A percentile compares a stretch with the other conserved stretches of the same genome.
Conservation (phyloP, 2,888 invertebrate species). For the Eretmocerus hayati region DNA sequence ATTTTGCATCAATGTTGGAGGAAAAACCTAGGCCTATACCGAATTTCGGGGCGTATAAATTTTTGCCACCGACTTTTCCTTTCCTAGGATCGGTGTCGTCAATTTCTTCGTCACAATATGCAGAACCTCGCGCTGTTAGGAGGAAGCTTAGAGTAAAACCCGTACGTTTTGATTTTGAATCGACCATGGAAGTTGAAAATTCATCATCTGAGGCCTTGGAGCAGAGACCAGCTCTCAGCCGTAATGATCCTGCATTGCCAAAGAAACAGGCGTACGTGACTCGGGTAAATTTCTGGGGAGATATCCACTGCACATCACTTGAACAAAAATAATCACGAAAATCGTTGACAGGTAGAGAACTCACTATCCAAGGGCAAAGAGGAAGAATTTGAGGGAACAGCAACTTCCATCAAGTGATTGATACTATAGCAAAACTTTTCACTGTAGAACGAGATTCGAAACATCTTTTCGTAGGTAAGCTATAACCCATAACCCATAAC, state of each 20-base stretch:
- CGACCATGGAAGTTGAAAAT: constrained; percentile 19
- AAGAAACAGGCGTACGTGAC: constrained; percentile 50
- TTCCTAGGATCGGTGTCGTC: not conserved
- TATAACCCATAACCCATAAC: too few relatives aligned
- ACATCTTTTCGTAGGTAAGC: constrained; percentile 36
- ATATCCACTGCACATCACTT: too few relatives aligned
- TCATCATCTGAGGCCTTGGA: too few relatives aligned
- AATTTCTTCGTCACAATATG: not conserved
- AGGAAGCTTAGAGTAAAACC: constrained; percentile 55
- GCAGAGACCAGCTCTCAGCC: too few relatives aligned
- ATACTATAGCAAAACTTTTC: constrained; percentile 48
- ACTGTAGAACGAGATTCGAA: constrained; percentile 24
- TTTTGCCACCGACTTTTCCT: too few relatives aligned
- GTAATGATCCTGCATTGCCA: too few relatives aligned
- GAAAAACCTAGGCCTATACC: constrained; percentile 28
- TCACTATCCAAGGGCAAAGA: constrained; percentile 57
- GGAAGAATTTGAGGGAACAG: constrained; percentile 54
- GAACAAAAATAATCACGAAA: too few relatives aligned
- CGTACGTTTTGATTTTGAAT: constrained; percentile 47
- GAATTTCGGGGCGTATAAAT: constrained; percentile 34
- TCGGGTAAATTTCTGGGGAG: too few relatives aligned
- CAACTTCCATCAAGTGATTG: constrained; percentile 54
- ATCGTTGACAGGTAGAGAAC: constrained; percentile 55
- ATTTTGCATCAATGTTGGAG: constrained; percentile 22
- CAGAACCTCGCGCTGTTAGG: constrained; percentile 43